Evolutionary conservation across 1,140 invertebrate genomes (phyloP).

Genomic region (Physella acuta): DNA sequence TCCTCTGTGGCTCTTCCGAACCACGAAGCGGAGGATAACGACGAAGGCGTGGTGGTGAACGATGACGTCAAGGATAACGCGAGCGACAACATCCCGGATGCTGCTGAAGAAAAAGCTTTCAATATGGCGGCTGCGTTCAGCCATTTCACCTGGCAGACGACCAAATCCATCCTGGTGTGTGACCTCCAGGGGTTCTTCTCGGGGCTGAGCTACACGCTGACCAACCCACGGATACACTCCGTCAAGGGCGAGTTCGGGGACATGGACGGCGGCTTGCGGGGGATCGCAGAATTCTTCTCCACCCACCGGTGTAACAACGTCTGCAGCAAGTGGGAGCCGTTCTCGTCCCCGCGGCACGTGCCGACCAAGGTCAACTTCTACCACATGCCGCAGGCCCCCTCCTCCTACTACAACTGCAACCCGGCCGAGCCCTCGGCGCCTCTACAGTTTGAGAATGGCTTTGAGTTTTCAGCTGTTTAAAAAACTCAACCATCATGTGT

Average conservation of each 20-base stretch:
- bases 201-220: slow-evolving; percentile 17
- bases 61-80: not conserved
- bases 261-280: slow-evolving; percentile 14
- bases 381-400: not conserved
- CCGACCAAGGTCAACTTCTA: not conserved
- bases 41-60: not conserved
- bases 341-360: not conserved
- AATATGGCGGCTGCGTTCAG: slow-evolving; percentile 32
- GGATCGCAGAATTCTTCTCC: slow-evolving; percentile 29
- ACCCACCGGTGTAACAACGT: slow-evolving; percentile 31
- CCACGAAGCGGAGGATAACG: not conserved
- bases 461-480: not conserved
- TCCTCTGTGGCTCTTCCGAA: not conserved
- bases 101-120: not conserved
- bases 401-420: not conserved
- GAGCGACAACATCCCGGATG: not conserved
- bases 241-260: slow-evolving; percentile 16
- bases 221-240: slow-evolving; percentile 33
- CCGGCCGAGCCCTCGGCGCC: not conserved
- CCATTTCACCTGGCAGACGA: slow-evolving; percentile 34
- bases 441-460: not conserved
- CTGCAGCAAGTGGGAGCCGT: slow-evolving; percentile 27
- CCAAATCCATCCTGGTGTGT: slow-evolving; percentile 27
- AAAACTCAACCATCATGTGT: too few relatives aligned
- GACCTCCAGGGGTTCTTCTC: slow-evolving; percentile 28